A percentile compares a stretch with the other conserved stretches of the same genome.
phyloP scores from a whole-genome alignment of 2,797 vertebrate species.

The Manis pentadactyla region DNA sequence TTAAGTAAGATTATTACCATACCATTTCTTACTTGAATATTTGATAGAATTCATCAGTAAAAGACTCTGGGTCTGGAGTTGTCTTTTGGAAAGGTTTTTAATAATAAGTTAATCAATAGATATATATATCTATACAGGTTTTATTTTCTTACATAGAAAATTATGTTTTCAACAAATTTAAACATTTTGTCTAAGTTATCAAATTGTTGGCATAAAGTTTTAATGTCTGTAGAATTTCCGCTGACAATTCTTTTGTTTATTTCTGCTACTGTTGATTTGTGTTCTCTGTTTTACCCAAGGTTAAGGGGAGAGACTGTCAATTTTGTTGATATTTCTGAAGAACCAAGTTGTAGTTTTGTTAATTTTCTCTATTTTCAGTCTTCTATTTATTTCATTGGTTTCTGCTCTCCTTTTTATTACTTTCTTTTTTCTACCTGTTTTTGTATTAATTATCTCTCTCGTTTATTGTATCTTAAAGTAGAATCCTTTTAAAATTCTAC shows the following conservation, averaged over 20 bases:
- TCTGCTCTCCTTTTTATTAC: neutral
- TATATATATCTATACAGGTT: neutral
- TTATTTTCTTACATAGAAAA: neutral
- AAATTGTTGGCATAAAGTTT: neutral
- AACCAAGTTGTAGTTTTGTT: neutral
- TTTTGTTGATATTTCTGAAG: neutral
- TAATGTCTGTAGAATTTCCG: neutral
- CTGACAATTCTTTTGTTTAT: neutral
- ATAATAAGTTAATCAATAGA: neutral
- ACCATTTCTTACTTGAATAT: neutral
- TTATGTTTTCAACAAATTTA: neutral
- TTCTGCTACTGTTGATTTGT: neutral
- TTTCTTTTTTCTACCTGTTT: neutral
- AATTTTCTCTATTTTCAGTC: neutral
- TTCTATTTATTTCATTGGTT: neutral
- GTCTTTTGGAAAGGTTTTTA: neutral
- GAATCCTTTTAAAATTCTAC: neutral
- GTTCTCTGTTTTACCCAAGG: neutral
- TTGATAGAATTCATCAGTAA: neutral
- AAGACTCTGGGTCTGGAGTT: neutral
- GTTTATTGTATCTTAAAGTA: neutral
- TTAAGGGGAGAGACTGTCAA: neutral
- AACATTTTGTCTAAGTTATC: neutral
- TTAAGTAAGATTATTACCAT: neutral
- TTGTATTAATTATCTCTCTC: neutral